A percentile compares a stretch with the other conserved stretches of the same genome.
phyloP scores from a whole-genome alignment of 2,113 vertebrate species.

The Dryoscopus gambensis region DNA sequence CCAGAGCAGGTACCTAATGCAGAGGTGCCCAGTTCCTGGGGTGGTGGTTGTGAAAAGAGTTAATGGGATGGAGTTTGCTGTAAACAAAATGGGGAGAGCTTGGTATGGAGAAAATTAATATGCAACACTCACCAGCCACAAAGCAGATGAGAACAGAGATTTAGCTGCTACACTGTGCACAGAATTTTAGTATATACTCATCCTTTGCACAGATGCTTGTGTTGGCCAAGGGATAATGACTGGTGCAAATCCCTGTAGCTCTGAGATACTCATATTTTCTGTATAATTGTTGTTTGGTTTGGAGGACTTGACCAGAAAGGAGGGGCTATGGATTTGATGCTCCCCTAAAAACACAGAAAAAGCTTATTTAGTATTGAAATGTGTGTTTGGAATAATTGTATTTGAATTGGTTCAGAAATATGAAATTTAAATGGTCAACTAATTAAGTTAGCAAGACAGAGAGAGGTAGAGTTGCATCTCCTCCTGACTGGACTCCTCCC shows the following conservation, averaged over 20 bases:
- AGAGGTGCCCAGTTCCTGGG: neutral
- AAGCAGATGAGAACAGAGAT: neutral
- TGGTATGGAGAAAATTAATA: neutral
- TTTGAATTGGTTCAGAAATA: neutral
- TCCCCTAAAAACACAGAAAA: neutral
- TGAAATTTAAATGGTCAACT: neutral
- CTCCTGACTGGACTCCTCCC: neutral
- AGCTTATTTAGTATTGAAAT: neutral
- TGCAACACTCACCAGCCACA: neutral
- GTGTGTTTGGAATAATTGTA: neutral
- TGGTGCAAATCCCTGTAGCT: neutral
- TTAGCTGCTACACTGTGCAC: neutral
- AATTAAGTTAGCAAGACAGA: neutral
- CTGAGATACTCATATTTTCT: neutral
- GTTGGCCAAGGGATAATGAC: neutral
- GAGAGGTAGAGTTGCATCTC: neutral
- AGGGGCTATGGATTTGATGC: neutral
- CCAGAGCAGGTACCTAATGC: rapidly evolving
- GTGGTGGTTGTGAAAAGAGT: neutral
- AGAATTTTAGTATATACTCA: neutral
- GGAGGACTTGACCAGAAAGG: neutral
- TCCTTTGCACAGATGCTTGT: neutral
- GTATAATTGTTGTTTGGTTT: neutral
- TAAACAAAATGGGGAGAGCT: neutral
- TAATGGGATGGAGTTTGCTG: neutral